A percentile compares a stretch with the other conserved stretches of the same genome.
phyloP scores from a whole-genome alignment of 2,797 vertebrate genomes.

The Pampus argenteus region DNA sequence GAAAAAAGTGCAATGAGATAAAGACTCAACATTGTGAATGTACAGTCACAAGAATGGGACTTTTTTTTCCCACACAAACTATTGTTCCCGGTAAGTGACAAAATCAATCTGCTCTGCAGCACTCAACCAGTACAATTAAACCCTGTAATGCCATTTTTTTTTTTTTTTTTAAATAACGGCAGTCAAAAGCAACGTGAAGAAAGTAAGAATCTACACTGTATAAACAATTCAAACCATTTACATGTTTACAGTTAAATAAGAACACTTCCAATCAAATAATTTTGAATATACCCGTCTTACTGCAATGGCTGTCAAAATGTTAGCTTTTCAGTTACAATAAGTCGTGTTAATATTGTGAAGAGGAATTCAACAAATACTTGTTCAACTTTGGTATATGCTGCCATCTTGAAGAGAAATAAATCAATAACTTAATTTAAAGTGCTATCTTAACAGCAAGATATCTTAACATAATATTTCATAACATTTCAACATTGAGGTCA shows the following conservation, averaged over 20 bases:
- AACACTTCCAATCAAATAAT: background rate
- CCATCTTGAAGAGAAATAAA: too few relatives aligned
- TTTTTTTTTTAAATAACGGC: too few relatives aligned
- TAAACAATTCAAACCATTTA: background rate
- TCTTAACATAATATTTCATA: too few relatives aligned
- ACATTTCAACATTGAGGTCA: too few relatives aligned
- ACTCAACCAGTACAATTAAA: background rate
- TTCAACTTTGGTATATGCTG: too few relatives aligned
- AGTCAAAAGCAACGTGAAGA: background rate
- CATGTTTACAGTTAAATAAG: conserved; percentile 19
- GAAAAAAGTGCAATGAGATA: too few relatives aligned
- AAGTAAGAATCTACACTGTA: background rate
- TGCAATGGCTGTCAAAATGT: background rate
- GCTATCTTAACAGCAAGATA: background rate
- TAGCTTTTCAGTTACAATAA: background rate
- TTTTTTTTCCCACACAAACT: too few relatives aligned
- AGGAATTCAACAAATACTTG: too few relatives aligned
- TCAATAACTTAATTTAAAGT: background rate
- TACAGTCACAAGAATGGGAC: background rate
- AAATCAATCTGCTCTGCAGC: too few relatives aligned
- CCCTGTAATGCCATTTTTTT: background rate
- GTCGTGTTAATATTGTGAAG: background rate
- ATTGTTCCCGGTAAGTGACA: too few relatives aligned
- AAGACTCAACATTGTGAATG: too few relatives aligned
- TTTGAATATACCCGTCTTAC: background rate